Percentiles rank a stretch among this genome's conserved stretches.
Conservation (phyloP, 2,888 invertebrate genomes). For the Ametastegia equiseti region DNA sequence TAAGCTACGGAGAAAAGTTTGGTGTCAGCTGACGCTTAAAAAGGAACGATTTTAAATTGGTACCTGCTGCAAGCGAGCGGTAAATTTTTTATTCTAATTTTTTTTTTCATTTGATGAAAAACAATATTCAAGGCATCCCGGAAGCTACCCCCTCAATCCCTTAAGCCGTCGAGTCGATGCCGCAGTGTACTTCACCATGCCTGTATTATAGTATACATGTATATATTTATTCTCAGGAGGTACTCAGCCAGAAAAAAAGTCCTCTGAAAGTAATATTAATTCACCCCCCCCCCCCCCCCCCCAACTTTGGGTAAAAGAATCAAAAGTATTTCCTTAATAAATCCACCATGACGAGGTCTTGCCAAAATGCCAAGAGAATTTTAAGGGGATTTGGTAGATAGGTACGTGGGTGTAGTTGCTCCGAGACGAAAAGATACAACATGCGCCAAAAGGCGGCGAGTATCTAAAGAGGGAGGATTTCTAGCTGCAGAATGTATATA, state of each 20-base stretch:
- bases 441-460: not conserved
- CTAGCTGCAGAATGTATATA: not conserved
- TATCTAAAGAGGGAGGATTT: not conserved
- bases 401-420: too few relatives aligned
- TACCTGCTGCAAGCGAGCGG: not conserved
- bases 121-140: not conserved
- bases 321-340: conserved; percentile 12
- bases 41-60: conserved; percentile 36
- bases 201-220: not conserved
- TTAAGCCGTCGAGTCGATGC: not conserved
- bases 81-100: not conserved
- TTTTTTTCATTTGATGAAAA: not conserved
- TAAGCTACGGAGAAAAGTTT: conserved; percentile 30
- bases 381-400: not conserved
- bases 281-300: not conserved
- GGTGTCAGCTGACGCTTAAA: conserved; percentile 27
- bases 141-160: not conserved
- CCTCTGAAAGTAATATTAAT: conserved; percentile 2
- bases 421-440: not conserved
- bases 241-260: not conserved
- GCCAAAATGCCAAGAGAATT: not conserved
- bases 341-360: not conserved
- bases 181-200: not conserved
- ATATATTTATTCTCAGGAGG: not conserved
- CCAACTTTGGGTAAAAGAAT: not conserved